Percentiles rank a stretch among this genome's conserved stretches.
Evolutionary conservation across 2,113 vertebrate genomes (phyloP).

Genomic region (rabbit (Oryctolagus cuniculus)): DNA sequence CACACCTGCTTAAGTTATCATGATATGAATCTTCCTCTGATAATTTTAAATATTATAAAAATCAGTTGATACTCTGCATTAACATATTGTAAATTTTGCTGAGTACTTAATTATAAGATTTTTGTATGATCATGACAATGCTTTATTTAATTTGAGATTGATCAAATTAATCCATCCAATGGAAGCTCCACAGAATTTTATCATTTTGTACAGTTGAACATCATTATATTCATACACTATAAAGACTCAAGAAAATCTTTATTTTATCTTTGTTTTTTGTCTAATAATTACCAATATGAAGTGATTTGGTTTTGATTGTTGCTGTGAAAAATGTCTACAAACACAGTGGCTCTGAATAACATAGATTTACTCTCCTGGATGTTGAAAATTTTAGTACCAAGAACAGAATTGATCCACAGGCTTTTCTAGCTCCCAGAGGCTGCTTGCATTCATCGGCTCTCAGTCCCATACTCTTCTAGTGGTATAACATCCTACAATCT

Average conservation of each 20-base stretch:
- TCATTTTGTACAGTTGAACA: neutral
- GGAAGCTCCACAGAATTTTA: neutral
- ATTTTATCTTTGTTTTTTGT: neutral
- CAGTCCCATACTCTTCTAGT: neutral
- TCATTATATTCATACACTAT: slow-evolving; percentile 13
- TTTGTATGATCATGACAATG: neutral
- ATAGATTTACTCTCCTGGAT: neutral
- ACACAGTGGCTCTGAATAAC: neutral
- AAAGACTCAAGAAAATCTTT: neutral
- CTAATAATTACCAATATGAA: neutral
- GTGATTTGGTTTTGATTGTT: neutral
- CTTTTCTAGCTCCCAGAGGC: neutral
- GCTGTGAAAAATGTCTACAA: neutral
- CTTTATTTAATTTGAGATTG: slow-evolving; percentile 23
- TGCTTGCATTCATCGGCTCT: neutral
- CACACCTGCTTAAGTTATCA: neutral
- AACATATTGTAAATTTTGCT: neutral
- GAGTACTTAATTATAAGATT: neutral
- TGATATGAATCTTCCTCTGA: neutral
- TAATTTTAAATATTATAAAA: slow-evolving; percentile 22
- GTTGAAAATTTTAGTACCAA: neutral
- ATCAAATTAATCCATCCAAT: neutral
- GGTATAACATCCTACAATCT: rapidly evolving
- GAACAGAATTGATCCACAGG: neutral
- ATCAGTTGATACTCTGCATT: neutral